These are phyloP conservation scores for Eueremaeus valkanovi DNA, from an alignment of 2,888 invertebrate species.

Conservation along the genomic window DNA sequence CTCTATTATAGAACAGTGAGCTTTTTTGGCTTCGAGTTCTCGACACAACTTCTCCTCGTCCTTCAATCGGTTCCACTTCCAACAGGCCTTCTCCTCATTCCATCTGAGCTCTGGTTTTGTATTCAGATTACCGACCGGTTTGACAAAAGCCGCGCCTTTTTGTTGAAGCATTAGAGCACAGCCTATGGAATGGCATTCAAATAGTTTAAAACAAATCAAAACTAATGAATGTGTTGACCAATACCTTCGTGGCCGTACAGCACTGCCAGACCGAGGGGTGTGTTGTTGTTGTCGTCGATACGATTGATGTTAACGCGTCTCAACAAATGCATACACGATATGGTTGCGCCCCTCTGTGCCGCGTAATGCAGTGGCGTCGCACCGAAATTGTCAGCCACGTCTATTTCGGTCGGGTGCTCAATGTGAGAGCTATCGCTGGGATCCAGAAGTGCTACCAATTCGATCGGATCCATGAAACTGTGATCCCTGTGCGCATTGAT, in stretches of 20 bases:
- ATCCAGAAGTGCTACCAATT: conserved; percentile 53
- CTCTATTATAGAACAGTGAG: conserved; percentile 46
- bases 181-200: conserved; percentile 47
- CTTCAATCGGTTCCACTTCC: conserved; percentile 49
- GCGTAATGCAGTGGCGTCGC: conserved; percentile 45
- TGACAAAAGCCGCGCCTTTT: conserved; percentile 51
- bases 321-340: conserved; percentile 54
- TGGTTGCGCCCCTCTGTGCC: conserved; percentile 54
- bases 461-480: conserved; percentile 53
- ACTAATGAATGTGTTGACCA: conserved; percentile 47
- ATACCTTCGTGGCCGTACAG: conserved; percentile 53
- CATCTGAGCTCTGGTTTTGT: conserved; percentile 39
- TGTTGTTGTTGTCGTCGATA: conserved; percentile 54
- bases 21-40: conserved; percentile 4
- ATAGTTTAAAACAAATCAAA: conserved; percentile 35
- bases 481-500: conserved; percentile 48
- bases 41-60: conserved; percentile 37
- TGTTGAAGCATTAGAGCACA: conserved; percentile 54
- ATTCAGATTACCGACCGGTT: conserved; percentile 48
- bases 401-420: conserved; percentile 47
- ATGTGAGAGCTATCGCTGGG: conserved; percentile 50
- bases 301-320: conserved; percentile 37
- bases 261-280: conserved; percentile 55
- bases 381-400: conserved; percentile 52
- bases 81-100: conserved; percentile 48